Evolutionary conservation across 35 echinoderm and acorn worm genomes (phyloP).

Genomic region (Acanthaster planci): DNA sequence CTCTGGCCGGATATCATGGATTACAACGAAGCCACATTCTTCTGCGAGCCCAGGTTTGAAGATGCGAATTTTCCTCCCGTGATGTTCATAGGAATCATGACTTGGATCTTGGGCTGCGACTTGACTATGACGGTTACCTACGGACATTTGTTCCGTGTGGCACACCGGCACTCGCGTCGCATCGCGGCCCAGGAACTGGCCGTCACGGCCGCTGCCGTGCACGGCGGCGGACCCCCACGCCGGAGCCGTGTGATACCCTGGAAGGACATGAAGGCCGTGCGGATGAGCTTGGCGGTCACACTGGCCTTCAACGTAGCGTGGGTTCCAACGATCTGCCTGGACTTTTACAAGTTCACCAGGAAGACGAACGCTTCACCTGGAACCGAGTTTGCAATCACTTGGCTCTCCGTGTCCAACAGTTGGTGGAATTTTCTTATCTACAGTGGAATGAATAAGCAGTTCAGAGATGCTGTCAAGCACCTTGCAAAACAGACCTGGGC

Average conservation of each 20-base stretch:
- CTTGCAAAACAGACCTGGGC: not conserved
- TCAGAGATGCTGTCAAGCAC: not conserved
- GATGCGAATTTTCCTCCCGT: not conserved
- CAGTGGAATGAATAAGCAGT: not conserved
- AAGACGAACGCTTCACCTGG: not conserved
- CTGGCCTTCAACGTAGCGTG: conserved; percentile 32
- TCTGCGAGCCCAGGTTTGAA: conserved; percentile 2
- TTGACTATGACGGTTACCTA: not conserved
- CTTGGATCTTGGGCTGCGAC: not conserved
- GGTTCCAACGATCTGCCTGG: not conserved
- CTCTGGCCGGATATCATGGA: not conserved
- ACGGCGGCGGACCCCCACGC: not conserved
- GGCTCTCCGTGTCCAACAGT: conserved; percentile 29
- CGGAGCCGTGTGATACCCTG: not conserved
- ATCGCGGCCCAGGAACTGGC: not conserved
- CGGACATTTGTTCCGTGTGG: conserved; percentile 3
- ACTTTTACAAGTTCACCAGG: conserved; percentile 8
- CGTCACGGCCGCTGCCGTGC: not conserved
- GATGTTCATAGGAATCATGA: not conserved
- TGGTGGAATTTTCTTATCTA: conserved; percentile 45
- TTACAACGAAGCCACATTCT: not conserved
- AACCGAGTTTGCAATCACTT: conserved; percentile 21
- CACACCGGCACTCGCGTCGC: not conserved
- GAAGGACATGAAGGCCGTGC: conserved; percentile 9
- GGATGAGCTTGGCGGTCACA: not conserved